Evolutionary conservation across 2,113 vertebrate species (phyloP), one percentile per base, ranked within the genome.

Genomic region (Pachycephala philippinensis): DNA sequence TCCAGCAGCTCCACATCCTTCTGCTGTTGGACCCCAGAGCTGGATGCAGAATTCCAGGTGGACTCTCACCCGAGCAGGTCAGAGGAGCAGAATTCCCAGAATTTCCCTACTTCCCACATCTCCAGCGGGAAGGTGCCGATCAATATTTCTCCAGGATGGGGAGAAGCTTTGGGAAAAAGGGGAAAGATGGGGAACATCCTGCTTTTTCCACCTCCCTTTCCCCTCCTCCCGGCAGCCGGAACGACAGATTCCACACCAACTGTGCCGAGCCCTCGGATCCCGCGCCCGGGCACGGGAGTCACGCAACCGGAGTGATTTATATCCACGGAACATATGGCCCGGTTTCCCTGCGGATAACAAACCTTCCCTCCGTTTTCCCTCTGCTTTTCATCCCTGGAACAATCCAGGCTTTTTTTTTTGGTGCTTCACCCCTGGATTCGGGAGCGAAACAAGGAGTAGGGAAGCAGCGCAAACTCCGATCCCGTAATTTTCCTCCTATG

Each of bases 71-170:
- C 7, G 23, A 59, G 57, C 3, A 1, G 10, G 7, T 5, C 57
- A 17, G 1, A 7, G 18, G 9, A 4, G 5, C n/a, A 40, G 14
- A 35, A 66, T 42, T 31, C 14, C 14, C 15, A n/a, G n/a, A n/a
- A n/a, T n/a, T 39, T 28, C 4, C n/a, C 39, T 11, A 0, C 60
- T 56, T 33, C 59, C 59, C 69, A 5, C 49, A 3, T 10, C 49
- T 47, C 28, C 1, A 2, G 17, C 7, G 0, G 27, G n/a, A n/a
- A 52, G 5, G 4, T 3, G 5, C 3, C 0, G 45, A 24, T 31
- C 37, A 1, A 0, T 35, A 6, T 63, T 56, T 22, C 60, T 44
- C 23, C 37, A 4, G 26, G 37, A 22, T 1, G 35, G 6, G 50
- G 77, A 19, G 35, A 31, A 82, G 7, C 2, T 50, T 66, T 21